Base-by-base conservation (phyloP, 37 sponge, comb jelly and placozoan genomes). In the Agelas oroides region DNA sequence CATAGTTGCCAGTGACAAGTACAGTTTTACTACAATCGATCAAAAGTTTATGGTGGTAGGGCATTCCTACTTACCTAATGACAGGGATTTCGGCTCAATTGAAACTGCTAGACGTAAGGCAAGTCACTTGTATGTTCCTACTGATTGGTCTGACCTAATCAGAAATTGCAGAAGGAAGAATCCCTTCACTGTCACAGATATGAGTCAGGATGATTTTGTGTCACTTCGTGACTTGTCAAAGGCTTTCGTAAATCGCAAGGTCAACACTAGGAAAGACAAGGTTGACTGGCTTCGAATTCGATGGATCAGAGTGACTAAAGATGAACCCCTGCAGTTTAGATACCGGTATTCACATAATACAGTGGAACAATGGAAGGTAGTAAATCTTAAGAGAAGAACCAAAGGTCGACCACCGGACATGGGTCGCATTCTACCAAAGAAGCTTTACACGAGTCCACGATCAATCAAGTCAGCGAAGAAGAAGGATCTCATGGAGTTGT, bases 1-100 rank as follows among this genome's bases (percentile, higher is more conserved):
- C 24, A 38, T 81, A 8, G 75, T 83, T 15, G 65, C 64, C 21
- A 72, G 68, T 36, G 20, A 23, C 27, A 55, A 69, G 23, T 71
- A 34, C 19, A 33, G 65, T 12, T 83, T 61, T 46, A 62, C 63
- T 32, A 32, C n/a, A 60, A 72, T 75, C 12, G 76, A 84, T 53
- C 85, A 84, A 21, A 84, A 84, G 57, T 84, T 84, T 37, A 72
- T 82, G 85, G 18, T 65, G 21, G 18, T 23, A 1, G 85, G 85
- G 30, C 85, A 84, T 41, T 75, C 85, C 1, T 84, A 84, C 34
- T 69, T 75, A 11, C 85, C 85, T 2, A 84, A 75, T 75, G 85
- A 84, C 21, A 18, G 79, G 17, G 79, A 79, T 64, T 79, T 79
- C 63, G 76, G 85, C 1, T 59, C 63, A 21, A 72, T 83, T 39